These are phyloP conservation scores for Gambusia yucatana DNA, from an alignment of 2,797 vertebrate genomes.

Conservation along the genomic window DNA sequence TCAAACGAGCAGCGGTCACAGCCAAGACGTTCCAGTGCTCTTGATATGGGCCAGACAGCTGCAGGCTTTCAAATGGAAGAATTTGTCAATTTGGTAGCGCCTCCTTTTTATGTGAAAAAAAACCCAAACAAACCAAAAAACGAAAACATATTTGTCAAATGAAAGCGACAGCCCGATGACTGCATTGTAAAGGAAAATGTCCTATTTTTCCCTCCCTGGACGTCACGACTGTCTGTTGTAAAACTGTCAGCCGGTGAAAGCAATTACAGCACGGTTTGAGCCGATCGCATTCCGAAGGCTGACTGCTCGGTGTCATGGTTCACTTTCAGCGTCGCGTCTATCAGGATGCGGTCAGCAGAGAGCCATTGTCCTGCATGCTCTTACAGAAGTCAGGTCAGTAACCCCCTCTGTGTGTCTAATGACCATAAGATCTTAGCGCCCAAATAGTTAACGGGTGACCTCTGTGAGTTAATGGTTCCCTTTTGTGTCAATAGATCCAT, in stretches of 20 bases:
- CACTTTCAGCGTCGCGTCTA: slow-evolving; percentile 50
- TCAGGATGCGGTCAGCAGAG: slow-evolving; percentile 35
- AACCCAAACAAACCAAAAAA: slow-evolving; percentile 6
- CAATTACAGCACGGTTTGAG: slow-evolving; percentile 62
- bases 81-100: slow-evolving; percentile 46
- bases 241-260: slow-evolving; percentile 64
- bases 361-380: slow-evolving; percentile 8
- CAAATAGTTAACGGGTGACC: slow-evolving; percentile 36
- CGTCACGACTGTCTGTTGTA: slow-evolving; percentile 62
- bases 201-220: slow-evolving; percentile 27
- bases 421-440: slow-evolving; percentile 24
- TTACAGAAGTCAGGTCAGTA: slow-evolving; percentile 24
- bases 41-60: slow-evolving; percentile 18
- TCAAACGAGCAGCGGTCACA: slow-evolving; percentile 5
- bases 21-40: not conserved
- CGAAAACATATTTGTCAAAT: slow-evolving; percentile 43
- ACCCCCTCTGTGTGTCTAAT: slow-evolving; percentile 25
- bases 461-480: not conserved
- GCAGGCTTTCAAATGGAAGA: slow-evolving; percentile 31
- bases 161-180: slow-evolving; percentile 48
- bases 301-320: slow-evolving; percentile 44
- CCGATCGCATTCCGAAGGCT: slow-evolving; percentile 28
- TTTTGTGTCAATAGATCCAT: slow-evolving; percentile 30
- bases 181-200: slow-evolving; percentile 53
- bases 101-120: slow-evolving; percentile 63